These are phyloP conservation scores for Mus caroli DNA, from an alignment of 2,797 vertebrate species.

Conservation along the genomic window DNA sequence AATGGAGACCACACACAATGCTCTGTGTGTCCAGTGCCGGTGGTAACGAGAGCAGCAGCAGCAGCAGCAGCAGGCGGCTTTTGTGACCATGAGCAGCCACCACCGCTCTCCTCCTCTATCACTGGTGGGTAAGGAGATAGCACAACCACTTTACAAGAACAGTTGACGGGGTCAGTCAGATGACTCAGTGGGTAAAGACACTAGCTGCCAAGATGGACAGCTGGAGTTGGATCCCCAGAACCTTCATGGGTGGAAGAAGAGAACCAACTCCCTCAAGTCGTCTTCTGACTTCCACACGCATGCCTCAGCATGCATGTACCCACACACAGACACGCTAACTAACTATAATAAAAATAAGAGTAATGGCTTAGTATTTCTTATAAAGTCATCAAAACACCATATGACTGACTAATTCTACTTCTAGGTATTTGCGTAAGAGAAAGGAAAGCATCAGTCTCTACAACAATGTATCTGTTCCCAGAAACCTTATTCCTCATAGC, in stretches of 20 bases:
- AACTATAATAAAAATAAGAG: neutral
- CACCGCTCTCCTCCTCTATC: neutral
- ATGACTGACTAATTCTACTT: neutral
- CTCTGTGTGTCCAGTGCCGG: neutral
- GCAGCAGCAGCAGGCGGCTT: neutral
- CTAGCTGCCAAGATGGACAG: neutral
- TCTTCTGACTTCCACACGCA: neutral
- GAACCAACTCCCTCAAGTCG: too few species aligned
- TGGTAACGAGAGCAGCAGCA: neutral
- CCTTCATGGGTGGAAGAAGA: neutral
- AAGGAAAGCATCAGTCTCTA: neutral
- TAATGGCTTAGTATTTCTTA: neutral
- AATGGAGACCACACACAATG: neutral
- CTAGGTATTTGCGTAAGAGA: neutral
- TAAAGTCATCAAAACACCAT: neutral
- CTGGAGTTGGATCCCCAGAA: neutral
- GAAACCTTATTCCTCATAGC: neutral
- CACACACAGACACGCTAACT: neutral
- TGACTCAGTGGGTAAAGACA: neutral
- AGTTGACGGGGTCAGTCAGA: neutral
- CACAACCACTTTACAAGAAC: neutral
- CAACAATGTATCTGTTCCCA: neutral
- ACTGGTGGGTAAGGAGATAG: neutral
- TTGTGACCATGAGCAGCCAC: neutral
- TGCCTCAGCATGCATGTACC: too few species aligned